Percentiles rank a stretch among this genome's conserved stretches.
Conservation (phyloP, 1,140 invertebrate genomes). For the Acromyrmex echinatior region DNA sequence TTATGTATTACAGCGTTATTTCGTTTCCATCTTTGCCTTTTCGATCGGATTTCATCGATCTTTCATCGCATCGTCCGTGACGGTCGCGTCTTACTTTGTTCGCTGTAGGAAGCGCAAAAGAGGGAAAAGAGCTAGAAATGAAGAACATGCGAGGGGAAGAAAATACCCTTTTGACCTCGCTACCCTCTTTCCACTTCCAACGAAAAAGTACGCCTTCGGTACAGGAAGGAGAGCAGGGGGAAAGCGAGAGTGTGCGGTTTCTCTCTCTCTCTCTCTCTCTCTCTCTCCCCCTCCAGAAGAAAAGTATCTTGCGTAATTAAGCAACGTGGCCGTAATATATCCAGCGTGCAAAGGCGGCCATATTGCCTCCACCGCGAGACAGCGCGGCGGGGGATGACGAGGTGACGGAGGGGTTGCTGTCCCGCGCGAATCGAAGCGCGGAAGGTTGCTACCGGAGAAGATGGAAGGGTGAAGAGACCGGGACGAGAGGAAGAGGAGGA, state of each 20-base stretch:
- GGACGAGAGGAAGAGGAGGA: constrained; percentile 43
- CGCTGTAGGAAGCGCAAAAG: not conserved
- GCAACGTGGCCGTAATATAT: constrained; percentile 81
- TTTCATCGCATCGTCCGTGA: not conserved
- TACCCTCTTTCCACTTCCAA: constrained; percentile 14
- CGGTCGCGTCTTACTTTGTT: not conserved
- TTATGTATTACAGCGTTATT: not conserved
- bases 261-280: not conserved
- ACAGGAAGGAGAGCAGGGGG: not conserved
- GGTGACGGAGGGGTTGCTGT: constrained; percentile 49
- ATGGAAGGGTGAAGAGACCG: constrained; percentile 73
- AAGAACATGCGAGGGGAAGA: constrained; percentile 46
- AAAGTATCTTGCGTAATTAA: constrained; percentile 83
- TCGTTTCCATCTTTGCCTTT: not conserved
- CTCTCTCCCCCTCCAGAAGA: constrained; percentile 63
- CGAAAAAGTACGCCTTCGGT: constrained; percentile 5
- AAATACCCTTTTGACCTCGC: constrained; percentile 54
- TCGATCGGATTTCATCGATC: not conserved
- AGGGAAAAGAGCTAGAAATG: constrained; percentile 37
- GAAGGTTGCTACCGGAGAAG: constrained; percentile 76
- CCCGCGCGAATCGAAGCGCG: constrained; percentile 75
- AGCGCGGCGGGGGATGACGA: constrained; percentile 38
- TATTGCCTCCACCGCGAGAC: constrained; percentile 76
- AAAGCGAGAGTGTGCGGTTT: constrained; percentile 47
- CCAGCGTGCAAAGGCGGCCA: constrained; percentile 77